A percentile compares a stretch with the other conserved stretches of the same genome.
Evolutionary conservation across 2,888 invertebrate species (phyloP).

Genomic region (Nomada lathburiana): DNA sequence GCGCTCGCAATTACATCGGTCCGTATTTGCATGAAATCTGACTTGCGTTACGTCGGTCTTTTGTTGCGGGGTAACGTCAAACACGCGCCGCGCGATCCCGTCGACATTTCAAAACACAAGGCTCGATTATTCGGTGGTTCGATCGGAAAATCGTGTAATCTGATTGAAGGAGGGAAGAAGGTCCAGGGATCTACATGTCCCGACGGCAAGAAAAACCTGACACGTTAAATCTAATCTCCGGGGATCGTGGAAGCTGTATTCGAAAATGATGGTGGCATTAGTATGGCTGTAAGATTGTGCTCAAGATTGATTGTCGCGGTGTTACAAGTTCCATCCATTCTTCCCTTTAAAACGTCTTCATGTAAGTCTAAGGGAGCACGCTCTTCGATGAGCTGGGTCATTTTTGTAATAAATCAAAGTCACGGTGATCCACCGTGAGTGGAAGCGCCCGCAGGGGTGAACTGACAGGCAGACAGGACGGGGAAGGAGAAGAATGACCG

Average conservation of each 20-base stretch:
- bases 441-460: slow-evolving; percentile 31
- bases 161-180: no score
- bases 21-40: slow-evolving; percentile 37
- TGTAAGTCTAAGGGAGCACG: slow-evolving; percentile 53
- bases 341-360: slow-evolving; percentile 55
- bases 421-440: slow-evolving; percentile 60
- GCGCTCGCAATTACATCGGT: slow-evolving; percentile 19
- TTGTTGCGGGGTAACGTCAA: slow-evolving; percentile 24
- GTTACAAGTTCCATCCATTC: slow-evolving; percentile 42
- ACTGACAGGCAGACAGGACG: slow-evolving; percentile 50
- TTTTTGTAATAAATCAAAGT: slow-evolving; percentile 75
- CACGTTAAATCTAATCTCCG: neutral
- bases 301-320: slow-evolving; percentile 54
- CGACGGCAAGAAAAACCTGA: neutral
- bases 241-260: neutral
- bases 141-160: no score
- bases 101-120: neutral
- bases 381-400: slow-evolving; percentile 59
- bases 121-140: no score
- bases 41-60: slow-evolving; percentile 45
- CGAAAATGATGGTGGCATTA: neutral
- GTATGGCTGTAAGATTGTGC: slow-evolving; percentile 33
- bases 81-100: no score
- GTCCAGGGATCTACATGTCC: no score
- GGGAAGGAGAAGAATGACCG: slow-evolving; percentile 46